phyloP scores from a whole-genome alignment of 2,888 invertebrate species.

The Ormyrus labotus region DNA sequence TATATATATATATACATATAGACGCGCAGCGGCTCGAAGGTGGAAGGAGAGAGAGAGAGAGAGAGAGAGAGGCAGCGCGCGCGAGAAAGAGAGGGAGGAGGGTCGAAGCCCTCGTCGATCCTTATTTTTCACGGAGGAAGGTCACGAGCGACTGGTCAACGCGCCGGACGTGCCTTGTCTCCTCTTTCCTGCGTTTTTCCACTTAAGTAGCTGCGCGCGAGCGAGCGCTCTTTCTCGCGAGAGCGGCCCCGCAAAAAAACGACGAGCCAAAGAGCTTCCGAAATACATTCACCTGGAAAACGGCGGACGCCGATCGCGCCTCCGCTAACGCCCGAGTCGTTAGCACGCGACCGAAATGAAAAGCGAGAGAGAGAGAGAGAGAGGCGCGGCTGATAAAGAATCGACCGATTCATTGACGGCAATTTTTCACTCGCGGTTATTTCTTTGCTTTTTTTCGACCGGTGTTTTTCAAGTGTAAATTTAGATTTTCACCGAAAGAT shows the following conservation, averaged over 20 bases:
- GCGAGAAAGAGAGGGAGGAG: slow-evolving; percentile 9
- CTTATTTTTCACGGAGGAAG: slow-evolving; percentile 55
- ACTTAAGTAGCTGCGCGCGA: slow-evolving; percentile 27
- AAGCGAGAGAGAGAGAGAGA: not conserved
- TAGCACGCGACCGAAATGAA: slow-evolving; percentile 16
- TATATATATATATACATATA: no score
- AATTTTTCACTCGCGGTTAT: no score
- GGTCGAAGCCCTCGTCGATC: slow-evolving; percentile 55
- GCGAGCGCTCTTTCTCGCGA: not conserved
- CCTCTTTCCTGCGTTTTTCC: slow-evolving; percentile 52
- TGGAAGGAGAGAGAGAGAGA: slow-evolving; percentile 18
- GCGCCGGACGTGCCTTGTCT: slow-evolving; percentile 50
- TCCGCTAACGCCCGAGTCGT: not conserved
- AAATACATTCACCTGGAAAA: slow-evolving; percentile 50
- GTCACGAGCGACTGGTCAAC: slow-evolving; percentile 56
- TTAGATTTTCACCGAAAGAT: no score
- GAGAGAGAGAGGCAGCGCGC: slow-evolving; percentile 19
- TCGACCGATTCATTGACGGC: no score
- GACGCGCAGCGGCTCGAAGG: slow-evolving; percentile 1
- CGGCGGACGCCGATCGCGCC: slow-evolving; percentile 4
- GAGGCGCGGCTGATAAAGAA: not conserved
- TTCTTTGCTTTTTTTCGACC: no score
- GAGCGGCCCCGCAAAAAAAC: not conserved
- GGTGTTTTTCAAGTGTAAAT: no score
- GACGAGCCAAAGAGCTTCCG: slow-evolving; percentile 25